Evolutionary conservation across 1,140 invertebrate genomes (phyloP).

Genomic region (Acromyrmex charruanus): DNA sequence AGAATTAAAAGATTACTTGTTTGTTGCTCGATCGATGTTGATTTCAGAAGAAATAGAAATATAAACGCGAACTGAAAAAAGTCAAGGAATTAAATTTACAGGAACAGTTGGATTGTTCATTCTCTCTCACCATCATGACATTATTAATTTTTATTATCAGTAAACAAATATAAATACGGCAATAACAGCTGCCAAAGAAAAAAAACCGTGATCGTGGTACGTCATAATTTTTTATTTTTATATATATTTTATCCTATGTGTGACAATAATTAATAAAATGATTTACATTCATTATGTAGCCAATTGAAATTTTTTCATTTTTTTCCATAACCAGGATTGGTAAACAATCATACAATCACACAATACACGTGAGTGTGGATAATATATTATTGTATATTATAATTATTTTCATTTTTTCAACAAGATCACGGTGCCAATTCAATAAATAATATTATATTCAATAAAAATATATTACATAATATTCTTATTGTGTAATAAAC

Average conservation of each 20-base stretch:
- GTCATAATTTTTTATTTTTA: too few species aligned
- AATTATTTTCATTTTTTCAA: background rate
- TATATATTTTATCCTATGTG: background rate
- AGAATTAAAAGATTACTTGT: background rate
- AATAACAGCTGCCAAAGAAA: constrained; percentile 7
- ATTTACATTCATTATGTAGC: background rate
- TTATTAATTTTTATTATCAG: constrained; percentile 46
- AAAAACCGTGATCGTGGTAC: background rate
- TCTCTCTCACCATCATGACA: constrained; percentile 1
- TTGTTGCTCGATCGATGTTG: background rate
- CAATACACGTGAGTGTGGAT: background rate
- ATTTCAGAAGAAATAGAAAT: background rate
- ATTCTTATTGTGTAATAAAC: background rate
- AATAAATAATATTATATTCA: background rate
- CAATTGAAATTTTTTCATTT: background rate
- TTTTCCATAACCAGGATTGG: background rate
- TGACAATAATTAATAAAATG: constrained; percentile 7
- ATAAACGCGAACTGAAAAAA: background rate
- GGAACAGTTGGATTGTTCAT: constrained; percentile 11
- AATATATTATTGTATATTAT: too few species aligned
- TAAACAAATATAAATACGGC: background rate
- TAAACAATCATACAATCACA: background rate
- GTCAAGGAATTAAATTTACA: background rate
- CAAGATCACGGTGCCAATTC: background rate
- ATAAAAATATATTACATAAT: too few species aligned